Percentiles rank a stretch among this genome's conserved stretches.
phyloP scores from a whole-genome alignment of 2,113 vertebrate species.

The Cervus canadensis region DNA sequence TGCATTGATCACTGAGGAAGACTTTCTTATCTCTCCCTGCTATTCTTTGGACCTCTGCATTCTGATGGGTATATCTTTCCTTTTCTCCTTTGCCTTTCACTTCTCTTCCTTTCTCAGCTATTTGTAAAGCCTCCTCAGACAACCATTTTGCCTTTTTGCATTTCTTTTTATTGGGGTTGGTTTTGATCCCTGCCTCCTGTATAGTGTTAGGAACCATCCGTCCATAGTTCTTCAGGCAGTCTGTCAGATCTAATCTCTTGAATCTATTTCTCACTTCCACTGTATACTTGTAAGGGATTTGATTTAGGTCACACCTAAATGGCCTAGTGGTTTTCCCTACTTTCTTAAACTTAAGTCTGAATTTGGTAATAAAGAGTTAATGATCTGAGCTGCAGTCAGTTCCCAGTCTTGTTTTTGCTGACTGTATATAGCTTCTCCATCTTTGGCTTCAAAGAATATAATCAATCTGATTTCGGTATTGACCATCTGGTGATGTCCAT shows the following conservation, averaged over 20 bases:
- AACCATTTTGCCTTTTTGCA: not conserved
- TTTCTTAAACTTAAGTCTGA: not conserved
- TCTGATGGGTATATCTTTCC: not conserved
- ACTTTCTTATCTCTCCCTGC: not conserved
- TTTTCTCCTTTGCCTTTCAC: not conserved
- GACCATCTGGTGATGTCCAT: not conserved
- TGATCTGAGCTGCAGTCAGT: not conserved
- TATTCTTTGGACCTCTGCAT: not conserved
- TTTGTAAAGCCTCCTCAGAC: not conserved
- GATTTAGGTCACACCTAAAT: not conserved
- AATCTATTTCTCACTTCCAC: not conserved
- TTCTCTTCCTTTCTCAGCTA: not conserved
- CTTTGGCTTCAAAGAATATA: not conserved
- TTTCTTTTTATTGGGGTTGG: not conserved
- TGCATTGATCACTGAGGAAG: not conserved
- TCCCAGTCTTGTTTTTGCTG: not conserved
- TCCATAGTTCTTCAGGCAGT: not conserved
- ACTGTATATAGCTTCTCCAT: not conserved
- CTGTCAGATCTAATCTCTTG: not conserved
- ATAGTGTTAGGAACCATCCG: not conserved
- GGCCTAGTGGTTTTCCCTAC: not conserved
- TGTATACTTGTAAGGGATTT: not conserved
- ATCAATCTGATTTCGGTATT: not conserved
- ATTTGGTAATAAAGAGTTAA: not conserved
- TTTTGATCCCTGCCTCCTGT: not conserved